Evolutionary conservation across 2,797 vertebrate species (phyloP).

Genomic region (Microtus californicus): DNA sequence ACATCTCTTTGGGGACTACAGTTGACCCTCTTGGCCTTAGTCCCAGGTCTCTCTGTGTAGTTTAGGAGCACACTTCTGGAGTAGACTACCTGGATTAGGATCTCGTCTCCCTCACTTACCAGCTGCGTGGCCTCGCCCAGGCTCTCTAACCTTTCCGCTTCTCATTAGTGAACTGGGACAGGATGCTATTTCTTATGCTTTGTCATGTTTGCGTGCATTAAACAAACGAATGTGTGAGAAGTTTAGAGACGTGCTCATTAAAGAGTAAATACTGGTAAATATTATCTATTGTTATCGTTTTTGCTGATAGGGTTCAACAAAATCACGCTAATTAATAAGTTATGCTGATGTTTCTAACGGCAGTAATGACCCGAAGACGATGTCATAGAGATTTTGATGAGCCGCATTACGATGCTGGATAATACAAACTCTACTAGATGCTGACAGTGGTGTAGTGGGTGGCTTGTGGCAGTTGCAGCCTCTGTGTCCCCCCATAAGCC

Average conservation of each 20-base stretch:
- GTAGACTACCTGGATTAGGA: neutral
- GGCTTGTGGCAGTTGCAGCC: neutral
- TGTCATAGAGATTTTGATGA: neutral
- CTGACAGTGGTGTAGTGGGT: neutral
- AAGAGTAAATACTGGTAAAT: slow-evolving; percentile 44
- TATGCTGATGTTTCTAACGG: neutral
- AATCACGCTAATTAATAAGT: neutral
- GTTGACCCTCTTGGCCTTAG: neutral
- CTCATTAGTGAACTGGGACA: neutral
- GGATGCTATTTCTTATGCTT: neutral
- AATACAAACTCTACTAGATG: neutral
- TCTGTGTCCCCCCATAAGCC: rapidly evolving
- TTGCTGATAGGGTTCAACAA: neutral
- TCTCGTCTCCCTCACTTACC: neutral
- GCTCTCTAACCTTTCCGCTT: neutral
- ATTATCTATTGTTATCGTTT: slow-evolving; percentile 32
- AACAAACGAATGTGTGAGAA: neutral
- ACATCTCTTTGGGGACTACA: neutral
- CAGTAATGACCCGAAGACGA: neutral
- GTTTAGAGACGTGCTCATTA: neutral
- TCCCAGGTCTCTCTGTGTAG: neutral
- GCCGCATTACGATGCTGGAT: neutral
- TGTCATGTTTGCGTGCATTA: neutral
- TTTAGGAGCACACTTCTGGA: neutral
- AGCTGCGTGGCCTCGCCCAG: neutral